Percentiles rank a stretch among this genome's conserved stretches.
Evolutionary conservation across 2,888 invertebrate genomes (phyloP).

Genomic region (Tachina lurida): DNA sequence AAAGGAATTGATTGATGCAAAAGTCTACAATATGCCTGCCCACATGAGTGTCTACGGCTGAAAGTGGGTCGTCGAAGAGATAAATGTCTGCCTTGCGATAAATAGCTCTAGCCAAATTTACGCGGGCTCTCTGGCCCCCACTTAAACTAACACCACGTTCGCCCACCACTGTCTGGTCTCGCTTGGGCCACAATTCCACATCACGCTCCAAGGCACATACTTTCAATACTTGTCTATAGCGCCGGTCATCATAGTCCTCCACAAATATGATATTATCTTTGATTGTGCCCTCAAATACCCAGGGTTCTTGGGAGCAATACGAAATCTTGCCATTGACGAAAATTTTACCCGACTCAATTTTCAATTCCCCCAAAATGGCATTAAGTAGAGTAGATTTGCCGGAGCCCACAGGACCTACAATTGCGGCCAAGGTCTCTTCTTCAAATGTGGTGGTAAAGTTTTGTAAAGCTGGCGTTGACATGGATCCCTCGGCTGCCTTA

Average conservation of each 20-base stretch:
- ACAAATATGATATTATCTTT: conserved; percentile 97
- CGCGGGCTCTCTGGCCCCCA: conserved; percentile 90
- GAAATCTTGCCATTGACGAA: conserved; percentile 86
- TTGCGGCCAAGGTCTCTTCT: conserved; percentile 78
- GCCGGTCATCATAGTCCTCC: conserved; percentile 85
- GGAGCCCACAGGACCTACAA: conserved; percentile 89
- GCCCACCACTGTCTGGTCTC: conserved; percentile 84
- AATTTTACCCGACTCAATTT: conserved; percentile 85
- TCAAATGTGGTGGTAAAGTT: conserved; percentile 83
- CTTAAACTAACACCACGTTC: conserved; percentile 89
- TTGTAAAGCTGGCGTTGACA: conserved; percentile 82
- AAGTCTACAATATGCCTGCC: conserved; percentile 89
- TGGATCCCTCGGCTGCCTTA: conserved; percentile 75
- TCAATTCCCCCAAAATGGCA: conserved; percentile 88
- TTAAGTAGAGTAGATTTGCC: conserved; percentile 90
- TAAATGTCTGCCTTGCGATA: conserved; percentile 90
- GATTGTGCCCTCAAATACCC: conserved; percentile 91
- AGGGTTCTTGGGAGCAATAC: conserved; percentile 92
- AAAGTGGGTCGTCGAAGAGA: conserved; percentile 89
- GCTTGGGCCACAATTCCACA: conserved; percentile 85
- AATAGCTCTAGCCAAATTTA: conserved; percentile 89
- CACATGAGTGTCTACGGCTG: conserved; percentile 90
- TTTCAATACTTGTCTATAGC: conserved; percentile 83
- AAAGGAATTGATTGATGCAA: conserved; percentile 85
- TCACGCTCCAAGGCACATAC: conserved; percentile 87